Percentiles rank a stretch among this genome's conserved stretches.
These are phyloP conservation scores for Brachypteracias leptosomus DNA, from an alignment of 2,113 vertebrate species.

Conservation along the genomic window DNA sequence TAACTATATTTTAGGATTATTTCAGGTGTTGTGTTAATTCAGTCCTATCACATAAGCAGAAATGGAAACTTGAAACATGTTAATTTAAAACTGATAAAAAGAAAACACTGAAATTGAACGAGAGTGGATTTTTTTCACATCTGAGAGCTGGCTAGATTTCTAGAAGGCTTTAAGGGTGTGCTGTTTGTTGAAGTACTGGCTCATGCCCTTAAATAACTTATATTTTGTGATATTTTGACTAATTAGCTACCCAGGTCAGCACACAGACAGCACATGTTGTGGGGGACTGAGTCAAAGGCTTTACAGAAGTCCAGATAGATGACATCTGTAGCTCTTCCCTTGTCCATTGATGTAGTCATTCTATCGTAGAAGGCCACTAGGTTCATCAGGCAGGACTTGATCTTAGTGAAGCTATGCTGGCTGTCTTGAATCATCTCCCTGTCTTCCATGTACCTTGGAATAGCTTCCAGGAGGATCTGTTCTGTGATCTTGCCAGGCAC, in stretches of 20 bases:
- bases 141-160: background rate
- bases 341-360: no score
- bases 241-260: background rate
- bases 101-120: background rate
- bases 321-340: no score
- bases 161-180: background rate
- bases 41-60: background rate
- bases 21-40: background rate
- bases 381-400: no score
- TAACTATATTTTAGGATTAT: background rate
- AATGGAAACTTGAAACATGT: background rate
- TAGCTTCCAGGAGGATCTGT: no score
- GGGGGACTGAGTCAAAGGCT: no score
- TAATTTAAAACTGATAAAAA: background rate
- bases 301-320: no score
- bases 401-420: no score
- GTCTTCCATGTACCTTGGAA: no score
- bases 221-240: background rate
- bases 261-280: no score
- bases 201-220: background rate
- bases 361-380: no score
- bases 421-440: no score
- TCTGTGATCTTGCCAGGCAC: no score
- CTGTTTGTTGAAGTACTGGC: background rate
- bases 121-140: background rate